phyloP scores from a whole-genome alignment of 2,113 vertebrate species.

The Electrona antarctica region DNA sequence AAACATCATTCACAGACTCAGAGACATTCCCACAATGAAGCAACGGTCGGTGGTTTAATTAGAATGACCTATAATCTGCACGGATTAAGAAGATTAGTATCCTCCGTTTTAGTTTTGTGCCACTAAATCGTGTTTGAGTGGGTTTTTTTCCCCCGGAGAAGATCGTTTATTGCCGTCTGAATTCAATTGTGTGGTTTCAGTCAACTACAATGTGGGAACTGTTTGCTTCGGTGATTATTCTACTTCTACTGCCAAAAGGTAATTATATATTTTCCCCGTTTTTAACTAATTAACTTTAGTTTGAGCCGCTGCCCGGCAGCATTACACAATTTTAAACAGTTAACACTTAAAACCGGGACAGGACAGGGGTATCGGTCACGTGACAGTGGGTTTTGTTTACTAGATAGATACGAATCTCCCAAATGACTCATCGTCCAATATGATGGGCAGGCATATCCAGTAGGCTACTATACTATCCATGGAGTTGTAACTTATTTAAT shows the following conservation, averaged over 20 bases:
- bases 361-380: conserved; percentile 60
- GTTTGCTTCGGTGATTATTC: conserved; percentile 36
- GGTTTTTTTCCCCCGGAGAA: neutral
- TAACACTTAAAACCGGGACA: neutral
- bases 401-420: neutral
- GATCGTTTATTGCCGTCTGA: neutral
- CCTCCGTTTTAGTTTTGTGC: too few relatives aligned
- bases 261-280: neutral
- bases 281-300: neutral
- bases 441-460: neutral
- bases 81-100: too few relatives aligned
- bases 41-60: neutral
- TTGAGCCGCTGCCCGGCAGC: neutral
- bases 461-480: neutral
- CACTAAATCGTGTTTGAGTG: too few relatives aligned
- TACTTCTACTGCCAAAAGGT: conserved; percentile 69
- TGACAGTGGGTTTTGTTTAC: conserved; percentile 30
- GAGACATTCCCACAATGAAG: neutral
- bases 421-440: neutral
- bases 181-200: neutral
- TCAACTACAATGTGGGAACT: conserved; percentile 54
- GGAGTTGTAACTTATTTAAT: neutral
- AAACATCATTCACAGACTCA: neutral
- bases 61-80: neutral
- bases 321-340: neutral